Evolutionary conservation across 1,140 invertebrate genomes (phyloP).

Genomic region (Ips nitidus): DNA sequence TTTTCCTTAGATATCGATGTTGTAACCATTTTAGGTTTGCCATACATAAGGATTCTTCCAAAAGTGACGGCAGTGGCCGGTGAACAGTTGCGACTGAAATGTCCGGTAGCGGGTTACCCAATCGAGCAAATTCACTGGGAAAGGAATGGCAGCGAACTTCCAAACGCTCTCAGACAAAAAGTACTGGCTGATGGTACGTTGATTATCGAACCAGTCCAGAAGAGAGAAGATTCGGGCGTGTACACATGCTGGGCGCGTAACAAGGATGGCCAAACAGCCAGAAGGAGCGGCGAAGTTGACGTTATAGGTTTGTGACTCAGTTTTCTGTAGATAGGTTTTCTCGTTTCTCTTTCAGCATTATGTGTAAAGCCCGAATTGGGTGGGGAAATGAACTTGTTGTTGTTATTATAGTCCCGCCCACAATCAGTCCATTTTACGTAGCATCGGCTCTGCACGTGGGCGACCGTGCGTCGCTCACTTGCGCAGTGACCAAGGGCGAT

Average conservation of each 20-base stretch:
- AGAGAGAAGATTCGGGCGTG: conserved; percentile 70
- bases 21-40: conserved; percentile 62
- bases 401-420: conserved; percentile 73
- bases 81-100: conserved; percentile 74
- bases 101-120: conserved; percentile 84
- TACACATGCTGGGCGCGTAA: conserved; percentile 77
- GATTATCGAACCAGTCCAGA: conserved; percentile 73
- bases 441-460: conserved; percentile 73
- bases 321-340: neutral
- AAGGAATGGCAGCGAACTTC: conserved; percentile 71
- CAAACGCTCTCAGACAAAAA: conserved; percentile 79
- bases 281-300: conserved; percentile 70
- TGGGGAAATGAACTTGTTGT: no score
- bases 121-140: conserved; percentile 83
- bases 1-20: no score
- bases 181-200: conserved; percentile 68
- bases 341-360: neutral
- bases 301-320: conserved; percentile 67
- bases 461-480: conserved; percentile 73
- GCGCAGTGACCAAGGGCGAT: conserved; percentile 77
- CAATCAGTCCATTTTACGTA: conserved; percentile 76
- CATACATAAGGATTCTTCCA: conserved; percentile 78
- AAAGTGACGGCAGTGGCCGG: conserved; percentile 85
- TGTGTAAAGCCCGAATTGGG: neutral
- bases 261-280: conserved; percentile 72